Percentiles rank a stretch among this genome's conserved stretches.
These are phyloP conservation scores for Tyto alba DNA, from an alignment of 2,113 vertebrate species.

Conservation along the genomic window DNA sequence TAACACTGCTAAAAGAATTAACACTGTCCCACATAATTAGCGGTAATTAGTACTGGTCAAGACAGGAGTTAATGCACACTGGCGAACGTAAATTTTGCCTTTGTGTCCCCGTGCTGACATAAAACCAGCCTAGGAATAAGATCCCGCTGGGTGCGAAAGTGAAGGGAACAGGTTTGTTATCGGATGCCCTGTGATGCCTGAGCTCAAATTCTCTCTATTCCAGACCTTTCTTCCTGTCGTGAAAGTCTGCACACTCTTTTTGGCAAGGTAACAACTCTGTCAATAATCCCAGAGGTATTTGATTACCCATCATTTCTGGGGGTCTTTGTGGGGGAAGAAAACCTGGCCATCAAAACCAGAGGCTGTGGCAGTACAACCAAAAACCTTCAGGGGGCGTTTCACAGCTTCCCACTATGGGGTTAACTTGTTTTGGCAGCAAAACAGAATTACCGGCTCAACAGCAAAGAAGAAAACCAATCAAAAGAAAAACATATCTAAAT, in stretches of 20 bases:
- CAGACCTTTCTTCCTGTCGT: neutral
- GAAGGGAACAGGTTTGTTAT: neutral
- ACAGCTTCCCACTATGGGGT: neutral
- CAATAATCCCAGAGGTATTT: neutral
- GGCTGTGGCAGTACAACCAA: neutral
- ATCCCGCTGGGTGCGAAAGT: neutral
- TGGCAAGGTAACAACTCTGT: neutral
- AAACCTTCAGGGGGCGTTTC: slow-evolving; percentile 36
- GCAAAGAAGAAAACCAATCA: slow-evolving; percentile 8
- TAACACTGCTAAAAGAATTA: slow-evolving; percentile 35
- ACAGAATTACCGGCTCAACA: slow-evolving; percentile 11
- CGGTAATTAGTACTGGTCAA: slow-evolving; percentile 25
- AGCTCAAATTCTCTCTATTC: neutral
- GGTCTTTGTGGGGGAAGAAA: neutral
- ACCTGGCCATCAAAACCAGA: neutral
- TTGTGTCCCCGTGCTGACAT: neutral
- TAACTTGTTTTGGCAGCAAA: slow-evolving; percentile 37
- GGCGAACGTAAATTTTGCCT: slow-evolving; percentile 22
- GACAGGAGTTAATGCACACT: slow-evolving; percentile 48
- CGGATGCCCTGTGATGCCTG: neutral
- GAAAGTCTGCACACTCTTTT: neutral
- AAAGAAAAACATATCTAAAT: slow-evolving; percentile 10
- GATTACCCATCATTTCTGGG: neutral
- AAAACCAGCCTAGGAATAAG: neutral
- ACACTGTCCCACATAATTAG: slow-evolving; percentile 53